phyloP scores from a whole-genome alignment of 2,888 invertebrate species.

The Homarus gammarus region DNA sequence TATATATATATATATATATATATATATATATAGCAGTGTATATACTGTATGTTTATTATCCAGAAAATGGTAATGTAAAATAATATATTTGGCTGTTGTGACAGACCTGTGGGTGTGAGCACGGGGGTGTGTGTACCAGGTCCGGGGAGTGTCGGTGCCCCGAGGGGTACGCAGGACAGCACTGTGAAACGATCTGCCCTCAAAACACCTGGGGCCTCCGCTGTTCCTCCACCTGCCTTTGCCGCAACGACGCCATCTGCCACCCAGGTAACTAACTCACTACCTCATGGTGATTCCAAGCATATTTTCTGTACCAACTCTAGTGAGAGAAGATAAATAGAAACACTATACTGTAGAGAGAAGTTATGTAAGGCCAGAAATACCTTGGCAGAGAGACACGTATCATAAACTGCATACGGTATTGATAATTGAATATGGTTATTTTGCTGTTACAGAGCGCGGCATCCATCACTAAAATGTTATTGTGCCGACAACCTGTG shows the following conservation, averaged over 20 bases:
- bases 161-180: conserved; percentile 75
- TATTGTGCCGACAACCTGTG: too few species aligned
- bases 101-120: conserved; percentile 58
- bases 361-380: too few species aligned
- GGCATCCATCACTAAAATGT: too few species aligned
- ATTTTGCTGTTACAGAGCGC: too few species aligned
- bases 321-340: too few species aligned
- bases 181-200: conserved; percentile 79
- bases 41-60: neutral
- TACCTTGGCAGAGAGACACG: too few species aligned
- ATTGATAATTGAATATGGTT: too few species aligned
- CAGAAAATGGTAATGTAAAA: too few species aligned
- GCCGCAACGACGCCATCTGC: conserved; percentile 79
- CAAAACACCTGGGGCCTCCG: conserved; percentile 81
- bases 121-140: conserved; percentile 50
- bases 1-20: neutral
- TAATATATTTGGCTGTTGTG: neutral
- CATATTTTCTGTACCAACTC: too few species aligned
- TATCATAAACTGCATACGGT: too few species aligned
- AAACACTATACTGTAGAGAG: too few species aligned
- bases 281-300: too few species aligned
- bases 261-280: conserved; percentile 79
- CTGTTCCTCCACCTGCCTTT: conserved; percentile 81
- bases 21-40: neutral
- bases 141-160: conserved; percentile 51